Evolutionary conservation across 2,797 vertebrate species (phyloP).

Genomic region (Sebastes taczanowskii): DNA sequence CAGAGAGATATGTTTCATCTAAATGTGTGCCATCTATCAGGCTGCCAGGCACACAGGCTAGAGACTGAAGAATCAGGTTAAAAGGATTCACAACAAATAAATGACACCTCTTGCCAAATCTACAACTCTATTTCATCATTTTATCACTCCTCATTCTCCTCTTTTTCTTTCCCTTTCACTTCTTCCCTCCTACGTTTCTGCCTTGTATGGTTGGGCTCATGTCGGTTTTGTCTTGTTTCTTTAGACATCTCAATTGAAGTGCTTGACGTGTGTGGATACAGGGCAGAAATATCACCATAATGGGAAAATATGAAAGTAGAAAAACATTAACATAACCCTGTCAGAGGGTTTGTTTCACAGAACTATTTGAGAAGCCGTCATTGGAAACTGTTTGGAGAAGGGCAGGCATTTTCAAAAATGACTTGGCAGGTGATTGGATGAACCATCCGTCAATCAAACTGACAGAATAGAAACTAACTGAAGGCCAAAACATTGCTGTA

Average conservation of each 20-base stretch:
- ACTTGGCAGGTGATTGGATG: no score
- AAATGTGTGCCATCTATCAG: constrained; percentile 37
- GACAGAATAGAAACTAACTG: no score
- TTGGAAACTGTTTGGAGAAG: no score
- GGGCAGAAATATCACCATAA: not conserved
- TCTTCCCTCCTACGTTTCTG: not conserved
- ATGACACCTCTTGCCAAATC: constrained; percentile 16
- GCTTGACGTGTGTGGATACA: not conserved
- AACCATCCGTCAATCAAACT: no score
- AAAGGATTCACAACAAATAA: constrained; percentile 13
- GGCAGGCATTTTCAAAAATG: not conserved
- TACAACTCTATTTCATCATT: not conserved
- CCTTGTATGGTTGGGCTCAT: not conserved
- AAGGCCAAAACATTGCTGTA: no score
- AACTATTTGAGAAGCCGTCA: no score
- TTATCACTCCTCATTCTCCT: not conserved
- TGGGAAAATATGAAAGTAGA: not conserved
- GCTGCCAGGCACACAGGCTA: not conserved
- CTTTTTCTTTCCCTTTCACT: not conserved
- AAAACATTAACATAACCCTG: not conserved
- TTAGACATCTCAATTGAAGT: not conserved
- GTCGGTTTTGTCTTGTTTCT: not conserved
- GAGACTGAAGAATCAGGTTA: constrained; percentile 1
- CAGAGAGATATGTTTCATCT: constrained; percentile 34
- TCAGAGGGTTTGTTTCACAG: no score